Base-by-base conservation (phyloP, 2,888 invertebrate species). In the Zootermopsis nevadensis region DNA sequence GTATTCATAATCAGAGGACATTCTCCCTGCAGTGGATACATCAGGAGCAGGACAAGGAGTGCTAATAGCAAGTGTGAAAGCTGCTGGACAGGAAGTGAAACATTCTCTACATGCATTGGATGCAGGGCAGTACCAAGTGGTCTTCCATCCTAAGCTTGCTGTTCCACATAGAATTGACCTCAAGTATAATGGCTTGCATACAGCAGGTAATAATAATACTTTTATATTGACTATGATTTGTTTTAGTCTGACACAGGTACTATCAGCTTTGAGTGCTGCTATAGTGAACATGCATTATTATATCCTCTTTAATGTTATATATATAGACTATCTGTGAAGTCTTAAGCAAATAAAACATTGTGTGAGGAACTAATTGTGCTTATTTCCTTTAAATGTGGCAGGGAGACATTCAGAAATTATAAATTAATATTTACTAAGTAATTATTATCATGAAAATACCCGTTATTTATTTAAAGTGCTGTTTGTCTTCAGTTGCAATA, bases 81-180 rank as follows among this genome's bases (percentile, higher is more conserved):
- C 97, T 86, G 97, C 95, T 38, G 95, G 96, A 3, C 92, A 93
- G 48, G 94, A 95, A 85, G 96, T 97, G 7, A 95, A 96, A 35
- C 96, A 97, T 88, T 93, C 95, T 85, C 93, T 98, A 85, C 91
- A 96, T 31, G 93, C 95, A 83, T 92, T 92, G 83, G 92, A 93
- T 76, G 91, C 92, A 69, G 94, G 95, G 42, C 93, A 93, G 77
- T 95, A 95, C 90, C 96, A 96, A 89, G 94, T 96, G 42, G 94
- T 95, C 84, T 98, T 97, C 90, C 96, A 97, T 89, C 98, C 98
- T 0, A 93, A 94, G 0, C 91, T 95, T 66, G 95, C 97, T 1
- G 96, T 98, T 33, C 95, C 97, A 2, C 98, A 99, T 89, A 93
- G 95, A 86, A 92, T 99, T 83, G 93, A 95, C 84, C 92, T 98